Evolutionary conservation across 2,113 vertebrate genomes (phyloP), one percentile per base, ranked within the genome.

Genomic region (Puntigrus tetrazona): DNA sequence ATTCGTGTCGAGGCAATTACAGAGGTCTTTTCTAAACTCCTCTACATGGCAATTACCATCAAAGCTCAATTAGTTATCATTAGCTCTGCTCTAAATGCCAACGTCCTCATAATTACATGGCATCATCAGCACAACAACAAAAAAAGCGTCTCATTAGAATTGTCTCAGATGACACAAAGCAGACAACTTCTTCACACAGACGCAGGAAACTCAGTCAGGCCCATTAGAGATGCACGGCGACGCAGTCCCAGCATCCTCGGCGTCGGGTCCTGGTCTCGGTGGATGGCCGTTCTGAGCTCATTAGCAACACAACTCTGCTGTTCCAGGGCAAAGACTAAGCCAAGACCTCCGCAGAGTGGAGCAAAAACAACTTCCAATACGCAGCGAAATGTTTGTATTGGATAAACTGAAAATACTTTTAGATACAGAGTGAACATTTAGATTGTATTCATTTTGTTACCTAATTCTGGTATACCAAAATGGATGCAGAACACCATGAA

Each of bases 21-120:
- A 52, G 11, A 25, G 25, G n/a, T 34, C 29, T 63, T 34, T 69
- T 57, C 41, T 57, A 72, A 43, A 74, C 16, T 45, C 69, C n/a
- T 67, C 65, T 27, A 69, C 29, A 38, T 47, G 5, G 7, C 47
- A 77, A 73, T 81, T 74, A 36, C 47, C 25, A 55, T 73, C 8
- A 82, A 78, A 85, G 34, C 63, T 27, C 31, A 84, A 77, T 70
- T 59, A 70, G 59, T 81, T 45, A 55, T 45, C 65, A 69, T 43
- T 45, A 70, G 36, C n/a, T 20, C 6, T 59, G 20, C 82, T 50
- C 20, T n/a, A 27, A 81, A 87, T 86, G 36, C 61, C 45, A 81
- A 14, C 3, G 14, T 75, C 45, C 7, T 85, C 36, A n/a, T 31
- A 29, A 69, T 59, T n/a, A 63, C 25, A 22, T 7, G 47, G 36